A percentile compares a stretch with the other conserved stretches of the same genome.
Evolutionary conservation across 2,888 invertebrate genomes (phyloP).

Genomic region (Cantharis flavilabris): DNA sequence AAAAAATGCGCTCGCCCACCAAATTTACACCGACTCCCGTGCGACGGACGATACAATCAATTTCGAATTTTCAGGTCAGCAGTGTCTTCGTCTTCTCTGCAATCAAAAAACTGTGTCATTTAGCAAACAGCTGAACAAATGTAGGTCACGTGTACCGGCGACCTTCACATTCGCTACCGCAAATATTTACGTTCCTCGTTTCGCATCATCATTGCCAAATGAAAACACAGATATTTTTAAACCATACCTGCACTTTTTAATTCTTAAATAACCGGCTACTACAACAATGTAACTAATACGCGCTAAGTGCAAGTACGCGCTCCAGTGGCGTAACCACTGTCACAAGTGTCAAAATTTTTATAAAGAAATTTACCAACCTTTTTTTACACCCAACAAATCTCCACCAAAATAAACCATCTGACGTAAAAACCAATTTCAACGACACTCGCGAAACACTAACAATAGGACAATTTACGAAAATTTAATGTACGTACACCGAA

Average conservation of each 20-base stretch:
- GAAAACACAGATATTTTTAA: conserved; percentile 20
- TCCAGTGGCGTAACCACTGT: neutral
- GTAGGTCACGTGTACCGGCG: conserved; percentile 31
- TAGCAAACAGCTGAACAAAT: conserved; percentile 25
- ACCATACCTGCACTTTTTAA: neutral
- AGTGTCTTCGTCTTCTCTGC: conserved; percentile 10
- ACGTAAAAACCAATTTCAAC: neutral
- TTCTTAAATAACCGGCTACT: neutral
- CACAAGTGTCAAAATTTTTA: neutral
- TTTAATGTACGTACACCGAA: conserved; percentile 20
- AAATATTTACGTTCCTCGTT: conserved; percentile 25
- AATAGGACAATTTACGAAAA: conserved; percentile 8
- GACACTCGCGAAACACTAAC: neutral
- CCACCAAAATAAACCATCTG: neutral
- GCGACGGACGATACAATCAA: neutral
- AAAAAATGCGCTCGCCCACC: neutral
- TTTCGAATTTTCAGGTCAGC: neutral
- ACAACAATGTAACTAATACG: neutral
- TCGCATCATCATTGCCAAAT: conserved; percentile 23
- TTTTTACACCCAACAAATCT: neutral
- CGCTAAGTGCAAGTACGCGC: neutral
- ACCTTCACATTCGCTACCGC: conserved; percentile 31
- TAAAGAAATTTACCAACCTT: neutral
- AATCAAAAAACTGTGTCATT: conserved; percentile 22
- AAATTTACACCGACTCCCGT: neutral